Conservation (phyloP, 2,797 vertebrate genomes). For the Sus cebifrons region DNA sequence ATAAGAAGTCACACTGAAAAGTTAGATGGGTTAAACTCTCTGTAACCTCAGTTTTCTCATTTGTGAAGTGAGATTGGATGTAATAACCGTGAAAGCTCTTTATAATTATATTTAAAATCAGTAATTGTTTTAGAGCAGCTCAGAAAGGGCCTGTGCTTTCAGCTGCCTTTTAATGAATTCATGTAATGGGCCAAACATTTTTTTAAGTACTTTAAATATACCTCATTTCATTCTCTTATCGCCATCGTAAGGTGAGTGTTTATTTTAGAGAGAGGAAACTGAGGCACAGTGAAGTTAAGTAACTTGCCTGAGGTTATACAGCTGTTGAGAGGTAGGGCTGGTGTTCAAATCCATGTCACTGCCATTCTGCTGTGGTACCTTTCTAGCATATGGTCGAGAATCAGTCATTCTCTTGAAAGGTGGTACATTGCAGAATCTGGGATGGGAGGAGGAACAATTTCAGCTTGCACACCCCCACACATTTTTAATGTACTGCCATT, state of each 20-base stretch:
- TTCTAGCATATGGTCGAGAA: neutral
- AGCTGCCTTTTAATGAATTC: slow-evolving; percentile 38
- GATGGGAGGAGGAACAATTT: neutral
- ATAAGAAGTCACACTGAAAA: slow-evolving; percentile 78
- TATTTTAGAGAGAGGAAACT: slow-evolving; percentile 55
- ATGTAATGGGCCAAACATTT: slow-evolving; percentile 12
- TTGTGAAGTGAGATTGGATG: slow-evolving; percentile 54
- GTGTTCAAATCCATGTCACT: neutral
- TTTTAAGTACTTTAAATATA: slow-evolving; percentile 17
- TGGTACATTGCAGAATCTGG: neutral
- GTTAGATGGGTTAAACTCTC: slow-evolving; percentile 23
- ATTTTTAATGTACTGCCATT: neutral
- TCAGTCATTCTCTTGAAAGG: neutral
- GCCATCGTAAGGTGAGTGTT: neutral
- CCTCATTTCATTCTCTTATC: slow-evolving; percentile 24
- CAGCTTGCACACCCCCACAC: neutral
- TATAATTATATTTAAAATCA: slow-evolving; percentile 20
- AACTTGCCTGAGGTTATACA: neutral
- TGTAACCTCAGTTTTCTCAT: slow-evolving; percentile 43
- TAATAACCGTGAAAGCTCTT: slow-evolving; percentile 60
- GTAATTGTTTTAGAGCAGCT: slow-evolving; percentile 41
- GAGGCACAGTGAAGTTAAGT: neutral
- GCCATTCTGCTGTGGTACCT: neutral
- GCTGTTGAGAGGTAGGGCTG: neutral
- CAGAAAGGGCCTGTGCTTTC: slow-evolving; percentile 22